Base-by-base conservation (phyloP, 2,888 invertebrate species). In the Amorpha juglandis region DNA sequence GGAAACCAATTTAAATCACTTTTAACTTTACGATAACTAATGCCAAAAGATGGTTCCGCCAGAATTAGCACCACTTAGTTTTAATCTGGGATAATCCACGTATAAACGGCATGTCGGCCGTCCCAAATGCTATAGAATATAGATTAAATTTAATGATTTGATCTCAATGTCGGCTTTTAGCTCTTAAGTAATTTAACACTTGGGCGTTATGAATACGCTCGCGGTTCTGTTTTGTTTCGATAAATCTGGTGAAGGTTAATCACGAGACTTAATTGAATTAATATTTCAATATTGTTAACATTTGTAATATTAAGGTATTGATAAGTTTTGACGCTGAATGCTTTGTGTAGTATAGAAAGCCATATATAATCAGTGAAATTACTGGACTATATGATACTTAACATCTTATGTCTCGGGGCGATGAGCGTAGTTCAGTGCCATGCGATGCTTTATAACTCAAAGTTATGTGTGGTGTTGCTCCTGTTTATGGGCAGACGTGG, bases 141-240 rank as follows among this genome's bases (percentile, higher is more conserved):
- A 86, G 86, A 88, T 90, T 88, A 88, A 87, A 87, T 88, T 88
- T 87, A 87, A 91, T 86, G 84, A 85, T 80, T 81, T 84, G 83
- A 86, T 84, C 84, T 81, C 83, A 84, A 87, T 87, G 87, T 86
- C 78, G 80, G 85, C 85, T 82, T 81, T 83, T 78, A 78, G 76
- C 69, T 75, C 76, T 75, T 65, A 64, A 55, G 19, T 55, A 55
- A 64, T 47, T 53, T 53, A 53, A 27, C 42, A 48, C 45, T 27
- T 19, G 35, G 38, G 12, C 12, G 21, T n/a, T 48, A 19, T 38
- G 33, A 58, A 48, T 38, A 45, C 47, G 19, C 50, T 33, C 53
- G 53, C 14, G 53, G 52, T 52, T 12, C 42, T 16, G 38, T 19
- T 58, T 42, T 42, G 14, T 52, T 11, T 6, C 12, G 19, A 58